phyloP scores from a whole-genome alignment of 2,113 vertebrate genomes.

The Phylloscopus trochilus region DNA sequence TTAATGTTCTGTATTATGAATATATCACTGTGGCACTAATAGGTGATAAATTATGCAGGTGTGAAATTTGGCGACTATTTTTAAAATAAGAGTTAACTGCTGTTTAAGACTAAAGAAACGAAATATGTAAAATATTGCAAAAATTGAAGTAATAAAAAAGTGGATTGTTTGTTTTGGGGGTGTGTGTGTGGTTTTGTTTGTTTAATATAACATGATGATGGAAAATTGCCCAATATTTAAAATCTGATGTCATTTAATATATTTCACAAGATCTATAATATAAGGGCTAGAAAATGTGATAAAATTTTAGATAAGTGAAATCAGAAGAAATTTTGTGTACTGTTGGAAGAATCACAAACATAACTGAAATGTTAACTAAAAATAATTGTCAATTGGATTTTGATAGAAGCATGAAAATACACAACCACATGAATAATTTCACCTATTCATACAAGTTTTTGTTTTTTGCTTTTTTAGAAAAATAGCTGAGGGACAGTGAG shows the following conservation, averaged over 20 bases:
- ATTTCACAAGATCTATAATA: neutral
- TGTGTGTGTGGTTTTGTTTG: fast-evolving
- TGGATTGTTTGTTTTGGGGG: fast-evolving
- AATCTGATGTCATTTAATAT: neutral
- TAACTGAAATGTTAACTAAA: neutral
- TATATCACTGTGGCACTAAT: neutral
- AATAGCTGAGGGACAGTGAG: neutral
- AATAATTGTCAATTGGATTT: neutral
- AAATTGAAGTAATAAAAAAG: neutral
- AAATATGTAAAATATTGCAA: neutral
- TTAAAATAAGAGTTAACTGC: neutral
- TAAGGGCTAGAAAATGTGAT: neutral
- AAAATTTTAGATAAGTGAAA: neutral
- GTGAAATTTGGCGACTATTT: neutral
- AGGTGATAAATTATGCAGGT: neutral
- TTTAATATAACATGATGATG: fast-evolving
- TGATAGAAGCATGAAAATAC: neutral
- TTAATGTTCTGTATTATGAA: neutral
- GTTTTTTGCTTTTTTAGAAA: neutral
- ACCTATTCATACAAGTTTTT: neutral
- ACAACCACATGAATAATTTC: neutral
- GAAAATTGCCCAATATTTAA: neutral
- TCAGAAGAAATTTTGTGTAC: neutral
- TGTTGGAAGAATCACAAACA: neutral
- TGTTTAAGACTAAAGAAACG: neutral